Evolutionary conservation across 2,888 invertebrate species (phyloP), one percentile per base, ranked within the genome.

Genomic region (Agriopis marginaria): DNA sequence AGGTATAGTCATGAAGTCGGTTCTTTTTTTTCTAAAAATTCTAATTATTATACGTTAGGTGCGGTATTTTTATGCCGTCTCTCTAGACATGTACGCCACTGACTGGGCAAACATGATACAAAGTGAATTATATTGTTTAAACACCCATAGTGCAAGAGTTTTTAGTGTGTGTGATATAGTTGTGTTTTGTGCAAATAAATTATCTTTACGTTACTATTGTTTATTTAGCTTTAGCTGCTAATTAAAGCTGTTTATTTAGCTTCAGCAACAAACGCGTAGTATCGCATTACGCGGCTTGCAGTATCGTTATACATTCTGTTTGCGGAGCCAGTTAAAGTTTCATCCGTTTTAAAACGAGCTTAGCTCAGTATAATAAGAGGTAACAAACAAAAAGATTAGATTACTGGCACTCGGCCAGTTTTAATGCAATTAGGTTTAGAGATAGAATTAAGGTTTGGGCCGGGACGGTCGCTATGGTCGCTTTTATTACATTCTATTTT

Each of bases 341-440:
- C 49, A 61, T n/a, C 68, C 60, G n/a, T 59, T 68, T 60, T 53
- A 54, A 63, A 68, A 54, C 8, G 14, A 47, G 12, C 47, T 47
- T 54, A 40, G 54, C 63, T 55, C 17, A 60, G 53, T 51, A 59
- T 68, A 64, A 68, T 53, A 58, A 23, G 42, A 60, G 44, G 51
- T 39, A 49, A 3, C 60, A 54, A 64, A 61, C 68, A 61, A 55
- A 59, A 63, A 63, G 63, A 55, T 68, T 68, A 68, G 49, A 54
- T 68, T 61, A 11, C 60, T 64, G 68, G 68, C 68, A 14, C 68
- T 54, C 9, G 32, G 54, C 68, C 68, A 63, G 53, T 14, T 68
- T 53, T 49, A 60, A 68, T 40, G 47, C 61, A 56, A 45, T 64
- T 56, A 64, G 32, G 49, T 7, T 49, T 47, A 53, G 62, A 63